Conservation (phyloP, 1,140 invertebrate species). For the Tetramorium parvispinum region DNA sequence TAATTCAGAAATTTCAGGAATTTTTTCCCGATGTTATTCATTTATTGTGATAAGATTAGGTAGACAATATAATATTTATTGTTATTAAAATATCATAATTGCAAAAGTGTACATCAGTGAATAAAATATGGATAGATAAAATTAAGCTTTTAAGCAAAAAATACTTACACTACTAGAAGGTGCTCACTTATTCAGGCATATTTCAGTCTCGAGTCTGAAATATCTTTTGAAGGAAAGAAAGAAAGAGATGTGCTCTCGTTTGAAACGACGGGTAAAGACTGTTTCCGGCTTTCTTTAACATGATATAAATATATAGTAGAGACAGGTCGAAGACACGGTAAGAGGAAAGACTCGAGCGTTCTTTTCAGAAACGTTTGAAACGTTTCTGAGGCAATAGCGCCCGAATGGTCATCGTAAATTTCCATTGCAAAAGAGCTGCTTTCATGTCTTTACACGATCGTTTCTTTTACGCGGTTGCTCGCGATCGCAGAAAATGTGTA, state of each 20-base stretch:
- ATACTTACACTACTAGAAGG: not conserved
- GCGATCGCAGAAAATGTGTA: constrained; percentile 9
- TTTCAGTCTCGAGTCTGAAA: not conserved
- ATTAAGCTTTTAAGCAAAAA: constrained; percentile 6
- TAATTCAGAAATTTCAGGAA: not conserved
- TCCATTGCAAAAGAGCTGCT: constrained; percentile 37
- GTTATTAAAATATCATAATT: not conserved
- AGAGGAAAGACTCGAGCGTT: constrained; percentile 4
- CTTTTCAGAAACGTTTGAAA: constrained; percentile 29
- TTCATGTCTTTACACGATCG: constrained; percentile 5
- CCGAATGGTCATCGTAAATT: constrained; percentile 43
- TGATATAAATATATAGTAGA: constrained; percentile 21
- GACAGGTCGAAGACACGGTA: not conserved
- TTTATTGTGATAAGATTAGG: not conserved
- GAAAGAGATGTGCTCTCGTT: not conserved
- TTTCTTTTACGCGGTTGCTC: constrained; percentile 25
- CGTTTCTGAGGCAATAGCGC: constrained; percentile 21
- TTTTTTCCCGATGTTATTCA: not conserved
- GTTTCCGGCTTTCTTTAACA: constrained; percentile 27
- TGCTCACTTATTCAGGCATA: not conserved
- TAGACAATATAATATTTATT: not conserved
- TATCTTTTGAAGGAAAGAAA: not conserved
- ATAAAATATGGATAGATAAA: not conserved
- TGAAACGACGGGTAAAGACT: not conserved
- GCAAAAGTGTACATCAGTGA: not conserved